phyloP scores from a whole-genome alignment of 1,140 invertebrate species.

The Cydia strobilella region DNA sequence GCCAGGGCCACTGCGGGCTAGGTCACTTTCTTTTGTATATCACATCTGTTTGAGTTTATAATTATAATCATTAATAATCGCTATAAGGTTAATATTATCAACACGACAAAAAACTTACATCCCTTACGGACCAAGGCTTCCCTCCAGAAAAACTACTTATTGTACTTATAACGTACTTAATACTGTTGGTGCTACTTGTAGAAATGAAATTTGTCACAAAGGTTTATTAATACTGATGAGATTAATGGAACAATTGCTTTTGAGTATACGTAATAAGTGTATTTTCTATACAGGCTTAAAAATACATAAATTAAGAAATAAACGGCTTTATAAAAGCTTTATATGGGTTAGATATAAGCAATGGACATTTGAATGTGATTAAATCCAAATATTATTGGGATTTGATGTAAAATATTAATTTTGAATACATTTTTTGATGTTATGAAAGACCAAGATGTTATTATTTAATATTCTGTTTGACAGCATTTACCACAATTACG shows the following conservation, averaged over 20 bases:
- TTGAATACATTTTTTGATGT: slow-evolving; percentile 8
- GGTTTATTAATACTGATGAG: not conserved
- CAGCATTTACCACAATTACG: too few species aligned
- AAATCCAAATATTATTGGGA: slow-evolving; percentile 15
- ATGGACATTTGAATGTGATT: slow-evolving; percentile 15
- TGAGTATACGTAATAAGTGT: not conserved
- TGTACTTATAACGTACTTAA: slow-evolving; percentile 10
- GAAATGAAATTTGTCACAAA: not conserved
- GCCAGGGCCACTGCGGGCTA: too few species aligned
- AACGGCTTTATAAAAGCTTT: not conserved
- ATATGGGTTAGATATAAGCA: not conserved
- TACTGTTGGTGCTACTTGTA: not conserved
- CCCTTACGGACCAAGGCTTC: not conserved
- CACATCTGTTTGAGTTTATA: too few species aligned
- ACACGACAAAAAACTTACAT: not conserved
- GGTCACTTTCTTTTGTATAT: too few species aligned
- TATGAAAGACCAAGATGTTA: not conserved
- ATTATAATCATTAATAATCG: not conserved
- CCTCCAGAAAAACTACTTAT: not conserved
- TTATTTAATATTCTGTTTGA: not conserved
- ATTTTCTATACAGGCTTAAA: not conserved
- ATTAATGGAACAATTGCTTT: not conserved
- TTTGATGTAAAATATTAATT: not conserved
- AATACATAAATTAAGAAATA: not conserved
- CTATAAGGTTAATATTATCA: not conserved